Base-by-base conservation (phyloP, 2,888 invertebrate genomes). In the Invenusta paracnida region DNA sequence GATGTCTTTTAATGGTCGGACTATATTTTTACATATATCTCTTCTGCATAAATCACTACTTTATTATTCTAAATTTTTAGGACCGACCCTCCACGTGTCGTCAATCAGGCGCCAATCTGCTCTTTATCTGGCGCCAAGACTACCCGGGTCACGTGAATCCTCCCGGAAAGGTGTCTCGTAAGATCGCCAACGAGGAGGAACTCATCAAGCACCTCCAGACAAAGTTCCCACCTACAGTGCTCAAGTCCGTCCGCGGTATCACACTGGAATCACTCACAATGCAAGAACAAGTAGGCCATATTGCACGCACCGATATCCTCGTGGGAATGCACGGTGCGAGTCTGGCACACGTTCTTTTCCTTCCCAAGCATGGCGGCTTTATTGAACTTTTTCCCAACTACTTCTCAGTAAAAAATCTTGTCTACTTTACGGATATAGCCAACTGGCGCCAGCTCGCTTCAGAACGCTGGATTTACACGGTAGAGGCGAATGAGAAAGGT, bases 301-400 rank as follows among this genome's bases (percentile, higher is more conserved):
- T 91, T 2, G 66, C 89, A 0, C 87, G 88, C 11, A 89, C 91
- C 0, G 91, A 91, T 87, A 89, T 91, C 82, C 87, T 91, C 17
- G 88, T 91, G 0, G 91, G 91, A 0, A 91, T 91, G 90, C 91
- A 91, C 67, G 91, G 91, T 1, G 91, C 91, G 0, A 91, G 90
- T 0, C 87, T 91, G 27, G 89, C 90, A 0, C 89, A 90, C 82
- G 88, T 90, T 0, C 85, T 91, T 11, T 91, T 91, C 86, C 87
- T 91, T n/a, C 90, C 90, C 0, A 86, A 87, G n/a, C 88, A 89
- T 79, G 88, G 89, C 0, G 90, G 89, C 0, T 87, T 91, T 0
- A 87, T 91, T 5, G 91, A 91, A 86, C 85, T 91, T 5, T 89
- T 88, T 81, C 90, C 91, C 0, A 87, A 85, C 1, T 89, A 90